Evolutionary conservation across 2,888 invertebrate species (phyloP), one percentile per base, ranked within the genome.

Genomic region (Epinotia brunnichana): DNA sequence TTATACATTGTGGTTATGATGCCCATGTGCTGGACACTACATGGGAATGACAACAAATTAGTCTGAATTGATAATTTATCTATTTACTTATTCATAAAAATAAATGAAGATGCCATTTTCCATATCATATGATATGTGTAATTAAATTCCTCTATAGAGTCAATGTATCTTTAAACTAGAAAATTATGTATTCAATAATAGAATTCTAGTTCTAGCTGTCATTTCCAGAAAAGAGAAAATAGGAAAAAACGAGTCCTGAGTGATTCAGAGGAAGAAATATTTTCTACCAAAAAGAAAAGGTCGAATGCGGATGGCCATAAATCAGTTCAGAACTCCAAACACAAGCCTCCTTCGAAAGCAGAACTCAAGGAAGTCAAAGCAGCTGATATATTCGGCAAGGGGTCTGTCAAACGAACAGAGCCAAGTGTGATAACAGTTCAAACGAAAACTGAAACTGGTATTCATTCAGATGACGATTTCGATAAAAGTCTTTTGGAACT

Each of bases 391-490:
- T 96, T 97, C 90, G 95, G 95, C 10, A 94, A 87, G 57, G 94
- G 87, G 71, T 95, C 95, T 1, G 89, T 96, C 19, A 94, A 94
- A 78, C 90, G 95, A 75, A 87, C 94, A 9, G 94, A 94, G 83
- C 92, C 80, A 77, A 84, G 85, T 85, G 90, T 88, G 29, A 91
- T 84, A 82, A 94, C 88, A 85, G 83, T 77, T 79, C 91, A 86
- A 81, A 93, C 87, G 80, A 85, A 85, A 41, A 92, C 91, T 39
- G 92, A 93, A 81, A 84, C 86, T n/a, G 91, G 95, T 39, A 93
- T 95, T 78, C 95, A 95, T 83, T 94, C 94, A 80, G 94, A 96
- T 89, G 95, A 95, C 41, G 95, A 95, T 71, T 97, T 97, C 87
- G 95, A 95, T 80, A 94, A 94, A 78, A 96, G 95, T 19, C 87